Conservation (phyloP, 2,888 invertebrate genomes). For the Galeruca laticollis region DNA sequence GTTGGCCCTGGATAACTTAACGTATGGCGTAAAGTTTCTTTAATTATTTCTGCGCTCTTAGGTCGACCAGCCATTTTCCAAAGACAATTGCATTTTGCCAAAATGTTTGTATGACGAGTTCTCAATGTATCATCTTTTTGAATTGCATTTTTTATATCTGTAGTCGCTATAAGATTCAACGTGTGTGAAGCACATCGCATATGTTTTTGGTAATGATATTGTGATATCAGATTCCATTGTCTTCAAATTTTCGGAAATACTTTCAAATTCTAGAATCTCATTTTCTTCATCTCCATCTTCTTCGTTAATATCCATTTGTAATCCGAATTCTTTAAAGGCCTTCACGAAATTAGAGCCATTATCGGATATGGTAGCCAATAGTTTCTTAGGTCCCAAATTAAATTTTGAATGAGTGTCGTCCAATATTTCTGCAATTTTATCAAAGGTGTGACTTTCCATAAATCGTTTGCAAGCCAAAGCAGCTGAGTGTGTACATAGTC, state of each 20-base stretch:
- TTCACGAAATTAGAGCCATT: conserved; percentile 43
- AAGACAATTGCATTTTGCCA: too few relatives aligned
- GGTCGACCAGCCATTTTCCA: too few relatives aligned
- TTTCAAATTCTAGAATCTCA: conserved; percentile 13
- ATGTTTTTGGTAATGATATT: conserved; percentile 19
- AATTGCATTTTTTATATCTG: conserved; percentile 19
- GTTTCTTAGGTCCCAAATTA: conserved; percentile 23
- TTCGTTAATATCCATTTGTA: conserved; percentile 4
- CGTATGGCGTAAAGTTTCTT: too few relatives aligned
- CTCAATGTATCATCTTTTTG: background rate
- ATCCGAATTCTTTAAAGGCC: conserved; percentile 39
- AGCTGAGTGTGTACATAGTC: conserved; percentile 37
- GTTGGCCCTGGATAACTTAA: too few relatives aligned
- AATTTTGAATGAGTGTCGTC: conserved; percentile 37
- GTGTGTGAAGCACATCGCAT: background rate
- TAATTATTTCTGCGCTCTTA: too few relatives aligned
- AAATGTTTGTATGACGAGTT: too few relatives aligned
- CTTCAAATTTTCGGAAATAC: background rate
- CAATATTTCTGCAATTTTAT: conserved; percentile 40
- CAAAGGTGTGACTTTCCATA: conserved; percentile 34
- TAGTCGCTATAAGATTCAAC: background rate
- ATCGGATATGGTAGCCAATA: conserved; percentile 38
- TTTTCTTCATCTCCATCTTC: conserved; percentile 26
- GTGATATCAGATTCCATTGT: background rate
- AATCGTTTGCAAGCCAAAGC: conserved; percentile 42